These are phyloP conservation scores for Thecocarcelia acutangulata DNA, from an alignment of 2,888 invertebrate genomes.

Conservation along the genomic window DNA sequence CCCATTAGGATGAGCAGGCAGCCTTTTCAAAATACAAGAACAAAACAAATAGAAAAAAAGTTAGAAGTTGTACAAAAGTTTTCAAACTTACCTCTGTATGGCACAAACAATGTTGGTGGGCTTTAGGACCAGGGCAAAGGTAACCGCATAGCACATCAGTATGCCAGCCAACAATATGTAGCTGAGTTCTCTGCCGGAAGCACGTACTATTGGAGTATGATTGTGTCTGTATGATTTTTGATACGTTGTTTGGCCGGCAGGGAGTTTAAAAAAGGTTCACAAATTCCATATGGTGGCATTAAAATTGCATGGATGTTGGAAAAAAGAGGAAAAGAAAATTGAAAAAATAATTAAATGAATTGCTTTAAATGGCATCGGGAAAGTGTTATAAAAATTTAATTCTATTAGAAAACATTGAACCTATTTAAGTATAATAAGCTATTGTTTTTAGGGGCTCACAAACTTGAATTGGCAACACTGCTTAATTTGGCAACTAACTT, in stretches of 20 bases:
- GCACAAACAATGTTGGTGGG: constrained; percentile 94
- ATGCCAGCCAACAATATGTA: constrained; percentile 95
- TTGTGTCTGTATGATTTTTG: constrained; percentile 84
- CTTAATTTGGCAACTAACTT: too few relatives aligned
- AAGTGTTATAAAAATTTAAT: constrained; percentile 51
- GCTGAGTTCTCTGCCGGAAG: constrained; percentile 93
- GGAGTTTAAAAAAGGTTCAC: neutral
- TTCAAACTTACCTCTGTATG: constrained; percentile 90
- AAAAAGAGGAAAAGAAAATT: neutral
- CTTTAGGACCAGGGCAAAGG: constrained; percentile 93
- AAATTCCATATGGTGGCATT: constrained; percentile 16
- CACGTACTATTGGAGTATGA: constrained; percentile 98
- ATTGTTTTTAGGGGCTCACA: too few relatives aligned
- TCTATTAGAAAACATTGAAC: neutral
- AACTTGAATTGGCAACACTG: too few relatives aligned
- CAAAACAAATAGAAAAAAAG: too few relatives aligned
- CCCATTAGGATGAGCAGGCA: neutral
- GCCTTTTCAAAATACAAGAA: neutral
- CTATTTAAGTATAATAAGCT: too few relatives aligned
- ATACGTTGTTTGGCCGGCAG: neutral
- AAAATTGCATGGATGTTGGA: constrained; percentile 18
- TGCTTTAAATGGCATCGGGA: constrained; percentile 61
- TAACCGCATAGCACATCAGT: constrained; percentile 94
- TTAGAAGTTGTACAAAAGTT: neutral
- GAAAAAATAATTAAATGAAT: constrained; percentile 23